These are phyloP conservation scores for Dasypus novemcinctus DNA, from an alignment of 2,113 vertebrate species.

Conservation along the genomic window DNA sequence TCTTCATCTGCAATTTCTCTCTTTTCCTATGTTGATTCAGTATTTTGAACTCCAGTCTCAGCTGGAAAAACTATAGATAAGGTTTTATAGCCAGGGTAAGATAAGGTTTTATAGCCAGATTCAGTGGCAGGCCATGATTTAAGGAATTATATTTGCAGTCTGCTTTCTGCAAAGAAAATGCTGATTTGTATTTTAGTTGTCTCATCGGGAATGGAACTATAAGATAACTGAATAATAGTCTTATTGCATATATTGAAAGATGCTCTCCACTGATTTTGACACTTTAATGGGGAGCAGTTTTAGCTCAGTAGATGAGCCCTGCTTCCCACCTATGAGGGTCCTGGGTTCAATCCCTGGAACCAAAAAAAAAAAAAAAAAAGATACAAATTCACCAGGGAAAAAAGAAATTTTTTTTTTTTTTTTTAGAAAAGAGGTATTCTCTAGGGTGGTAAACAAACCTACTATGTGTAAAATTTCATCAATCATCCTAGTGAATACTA, in stretches of 20 bases:
- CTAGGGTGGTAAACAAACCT: neutral
- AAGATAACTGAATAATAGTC: neutral
- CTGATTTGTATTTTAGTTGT: constrained; percentile 57
- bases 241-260: neutral
- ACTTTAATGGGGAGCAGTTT: neutral
- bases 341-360: no score
- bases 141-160: constrained; percentile 78
- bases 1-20: constrained; percentile 84
- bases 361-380: no score
- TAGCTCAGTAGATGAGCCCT: no score
- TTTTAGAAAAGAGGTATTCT: neutral
- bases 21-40: constrained; percentile 83
- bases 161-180: constrained; percentile 77
- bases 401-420: no score
- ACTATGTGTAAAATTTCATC: neutral
- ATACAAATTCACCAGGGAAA: constrained; percentile 2
- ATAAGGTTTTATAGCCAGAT: constrained; percentile 78
- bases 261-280: neutral
- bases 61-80: constrained; percentile 78
- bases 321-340: no score
- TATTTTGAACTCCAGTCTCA: constrained; percentile 81
- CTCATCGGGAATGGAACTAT: constrained; percentile 9
- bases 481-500: neutral
- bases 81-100: constrained; percentile 80
- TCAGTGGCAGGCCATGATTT: constrained; percentile 75